Evolutionary conservation across 2,888 invertebrate genomes (phyloP).

Genomic region (Patella depressa): DNA sequence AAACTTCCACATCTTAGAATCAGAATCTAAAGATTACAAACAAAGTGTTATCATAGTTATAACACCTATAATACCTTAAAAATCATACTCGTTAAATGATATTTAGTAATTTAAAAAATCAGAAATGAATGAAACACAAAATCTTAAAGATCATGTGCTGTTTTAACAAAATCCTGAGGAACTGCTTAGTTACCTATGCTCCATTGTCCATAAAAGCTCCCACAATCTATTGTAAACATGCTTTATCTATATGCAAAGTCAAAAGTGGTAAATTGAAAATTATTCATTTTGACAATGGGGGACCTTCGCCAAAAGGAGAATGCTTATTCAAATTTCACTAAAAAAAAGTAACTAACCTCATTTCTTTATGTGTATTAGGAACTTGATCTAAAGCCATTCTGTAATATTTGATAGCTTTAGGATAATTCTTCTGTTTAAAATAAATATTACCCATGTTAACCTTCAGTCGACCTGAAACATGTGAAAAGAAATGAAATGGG

Average conservation of each 20-base stretch:
- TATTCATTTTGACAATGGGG: background rate
- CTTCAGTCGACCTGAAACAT: slow-evolving; percentile 81
- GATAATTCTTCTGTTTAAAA: slow-evolving; percentile 90
- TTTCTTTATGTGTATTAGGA: slow-evolving; percentile 91
- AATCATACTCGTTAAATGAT: too few species aligned
- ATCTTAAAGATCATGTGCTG: too few species aligned
- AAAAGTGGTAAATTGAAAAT: background rate
- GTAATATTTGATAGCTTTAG: slow-evolving; percentile 96
- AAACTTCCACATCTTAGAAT: too few species aligned
- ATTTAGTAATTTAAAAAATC: too few species aligned
- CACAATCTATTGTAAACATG: background rate
- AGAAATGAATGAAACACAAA: too few species aligned
- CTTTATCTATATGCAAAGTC: background rate
- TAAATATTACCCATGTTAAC: slow-evolving; percentile 99
- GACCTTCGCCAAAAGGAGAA: too few species aligned
- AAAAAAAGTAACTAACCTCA: slow-evolving; percentile 76
- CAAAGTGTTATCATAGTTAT: too few species aligned
- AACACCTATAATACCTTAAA: too few species aligned
- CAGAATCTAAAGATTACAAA: too few species aligned
- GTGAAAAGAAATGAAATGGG: background rate
- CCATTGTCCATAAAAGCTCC: too few species aligned
- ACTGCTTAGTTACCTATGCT: too few species aligned
- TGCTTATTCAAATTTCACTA: background rate
- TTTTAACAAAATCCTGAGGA: too few species aligned
- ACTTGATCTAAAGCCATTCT: slow-evolving; percentile 97